Evolutionary conservation across 2,888 invertebrate species (phyloP), one percentile per base, ranked within the genome.

Genomic region (Oscheius sp.): DNA sequence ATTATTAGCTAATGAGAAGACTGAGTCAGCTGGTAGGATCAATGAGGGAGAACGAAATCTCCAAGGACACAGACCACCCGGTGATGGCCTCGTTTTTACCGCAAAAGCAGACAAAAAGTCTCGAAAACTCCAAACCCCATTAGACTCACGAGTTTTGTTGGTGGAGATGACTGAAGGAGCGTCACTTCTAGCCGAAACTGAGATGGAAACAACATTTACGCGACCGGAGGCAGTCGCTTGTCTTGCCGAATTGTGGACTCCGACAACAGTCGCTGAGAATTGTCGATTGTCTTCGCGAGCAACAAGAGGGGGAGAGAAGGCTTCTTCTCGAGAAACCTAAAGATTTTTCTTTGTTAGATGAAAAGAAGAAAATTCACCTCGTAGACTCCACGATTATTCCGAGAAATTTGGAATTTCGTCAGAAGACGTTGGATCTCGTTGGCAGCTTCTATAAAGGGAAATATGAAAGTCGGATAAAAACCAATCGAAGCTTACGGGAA

Each of bases 181-280:
- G 42, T 65, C 65, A 34, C 42, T 53, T 42, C 65, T 52, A 42
- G 53, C 65, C 65, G 65, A 65, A 42, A 65, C 65, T 53, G 65
- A 65, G n/a, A 65, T 65, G 39, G 65, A 65, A 55, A 65, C 65
- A 31, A 65, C 65, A 39, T 65, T 65, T 6, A 46, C 29, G 42
- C 65, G 65, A 46, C 31, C 31, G 37, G 50, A 27, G 37, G 48
- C 64, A 23, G 65, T 42, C 53, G 53, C 42, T 53, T 34, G 50
- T 17, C 50, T 48, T 23, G 48, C 25, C 33, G 64, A 45, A 27
- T 45, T 45, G 25, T 57, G 67, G 8, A 67, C 57, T 6, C 58
- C 58, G 20, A 67, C 67, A 6, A 67, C 48, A 12, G 67, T 58
- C 6, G 67, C 37, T 17, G 45, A 33, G 64, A 64, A 64, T 3